Base-by-base conservation (phyloP, 2,797 vertebrate species). In the Coccyzus lansbergi region DNA sequence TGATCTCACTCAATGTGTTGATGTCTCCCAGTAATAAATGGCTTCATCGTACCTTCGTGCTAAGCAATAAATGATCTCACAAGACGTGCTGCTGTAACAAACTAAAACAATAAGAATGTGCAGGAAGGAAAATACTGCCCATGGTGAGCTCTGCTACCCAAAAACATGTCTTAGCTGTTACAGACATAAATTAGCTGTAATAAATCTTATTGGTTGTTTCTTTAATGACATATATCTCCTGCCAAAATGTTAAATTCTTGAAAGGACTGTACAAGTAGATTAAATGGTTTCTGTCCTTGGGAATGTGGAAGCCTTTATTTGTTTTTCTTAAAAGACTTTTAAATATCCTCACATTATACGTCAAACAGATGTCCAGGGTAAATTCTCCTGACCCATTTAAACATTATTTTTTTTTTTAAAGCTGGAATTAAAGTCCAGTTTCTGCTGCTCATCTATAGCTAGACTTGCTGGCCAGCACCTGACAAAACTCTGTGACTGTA, bases 351-450 rank as follows among this genome's bases (percentile, higher is more conserved):
- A 86, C 94, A 82, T 98, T 99, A 98, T 99, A 98, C 98, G 94
- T 98, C 98, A 96, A 99, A 98, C 99, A 99, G 98, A 99, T 99
- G 99, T 98, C 97, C 98, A 97, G 98, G 98, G 98, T 98, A 98
- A 99, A 98, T 96, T 97, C 95, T 98, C 94, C 88, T 98, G 98
- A 98, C 98, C 98, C 98, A 94, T 97, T 98, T 93, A 98, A 98
- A 97, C 96, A 83, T 97, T 95, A 62, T 98, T 93, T 98, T 95
- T 98, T 95, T 95, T 98, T 56, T 69, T 18, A 40, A 8, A 97
- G 97, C 95, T 72, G 98, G 97, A 96, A 97, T 97, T 96, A 46
- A 95, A 97, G 94, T 97, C 95, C 97, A 91, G 91, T 93, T 96
- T 94, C 82, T 91, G 87, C 81, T 53, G 58, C 82, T 83, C 53